Base-by-base conservation (phyloP, 2,113 vertebrate species). In the Ageneiosus marmoratus region DNA sequence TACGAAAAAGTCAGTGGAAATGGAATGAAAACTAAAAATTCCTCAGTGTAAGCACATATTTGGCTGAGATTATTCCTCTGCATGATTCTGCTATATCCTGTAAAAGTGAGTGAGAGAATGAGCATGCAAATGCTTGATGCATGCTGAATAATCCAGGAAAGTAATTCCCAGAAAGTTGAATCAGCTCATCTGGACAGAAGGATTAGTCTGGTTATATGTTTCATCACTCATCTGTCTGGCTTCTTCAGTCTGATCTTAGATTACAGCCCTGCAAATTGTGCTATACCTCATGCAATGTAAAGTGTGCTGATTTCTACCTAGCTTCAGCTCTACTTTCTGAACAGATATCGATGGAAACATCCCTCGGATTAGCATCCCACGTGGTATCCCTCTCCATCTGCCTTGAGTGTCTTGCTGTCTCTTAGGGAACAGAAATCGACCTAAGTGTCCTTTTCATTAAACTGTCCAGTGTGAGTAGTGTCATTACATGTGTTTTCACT, bases 301-400 rank as follows among this genome's bases (percentile, higher is more conserved):
- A 41, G 37, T 41, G 37, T 41, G 37, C 3, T 41, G 37, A 41
- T 41, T 41, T 5, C 37, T 5, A 3, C 5, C 41, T 50, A 11
- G 32, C 27, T n/a, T 65, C 60, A n/a, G n/a, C n/a, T 65, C 12
- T 79, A 44, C n/a, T 50, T 65, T 65, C 77, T 13, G 44, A 79
- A 79, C 24, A 44, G 44, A 79, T 44, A 65, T 79, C 27, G 77
- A 79, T 79, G 56, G 27, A 79, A 79, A 44, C 77, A 13, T 48
- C 37, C 41, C 46, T 79, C 27, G 65, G 10, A 50, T 79, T 65
- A 65, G 56, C 44, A 79, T 79, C 73, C 56, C 15, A 24, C 55
- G 48, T 67, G 60, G 16, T 77, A 18, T 63, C 29, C 48, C 41
- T 11, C 5, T n/a, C n/a, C n/a, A 69, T 51, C 53, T 34, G 27